Conservation (phyloP, 2,113 vertebrate genomes). For the Brachypodius melanocephalos region DNA sequence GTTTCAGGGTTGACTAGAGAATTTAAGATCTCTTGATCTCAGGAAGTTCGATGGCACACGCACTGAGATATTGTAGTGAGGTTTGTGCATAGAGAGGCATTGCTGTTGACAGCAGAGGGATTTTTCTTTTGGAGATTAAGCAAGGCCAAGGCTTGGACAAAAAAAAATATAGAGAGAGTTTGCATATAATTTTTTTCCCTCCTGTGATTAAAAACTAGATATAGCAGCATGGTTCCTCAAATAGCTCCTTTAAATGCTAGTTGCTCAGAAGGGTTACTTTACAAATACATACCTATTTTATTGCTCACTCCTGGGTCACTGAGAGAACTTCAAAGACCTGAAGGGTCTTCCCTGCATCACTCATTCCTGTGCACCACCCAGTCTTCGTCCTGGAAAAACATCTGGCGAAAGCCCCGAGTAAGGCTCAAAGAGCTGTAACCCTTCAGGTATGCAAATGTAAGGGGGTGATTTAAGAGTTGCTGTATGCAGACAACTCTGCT, state of each 20-base stretch:
- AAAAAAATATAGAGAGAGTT: fast-evolving
- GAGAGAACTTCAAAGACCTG: neutral
- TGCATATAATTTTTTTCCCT: neutral
- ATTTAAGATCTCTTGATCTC: neutral
- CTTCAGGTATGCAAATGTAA: neutral
- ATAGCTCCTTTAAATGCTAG: neutral
- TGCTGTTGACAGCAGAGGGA: neutral
- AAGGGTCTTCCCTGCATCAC: neutral
- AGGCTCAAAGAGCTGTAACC: neutral
- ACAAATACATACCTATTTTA: neutral
- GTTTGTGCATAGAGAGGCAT: neutral
- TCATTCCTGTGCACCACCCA: neutral
- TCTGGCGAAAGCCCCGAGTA: neutral
- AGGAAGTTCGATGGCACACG: neutral
- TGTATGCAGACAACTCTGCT: neutral
- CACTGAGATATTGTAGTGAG: neutral
- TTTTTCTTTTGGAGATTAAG: neutral
- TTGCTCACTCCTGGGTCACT: neutral
- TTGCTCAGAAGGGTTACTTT: neutral
- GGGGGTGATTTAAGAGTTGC: neutral
- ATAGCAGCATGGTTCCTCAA: neutral
- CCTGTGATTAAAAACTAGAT: neutral
- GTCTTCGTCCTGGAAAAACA: neutral
- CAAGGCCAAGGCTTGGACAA: neutral
- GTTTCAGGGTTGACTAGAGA: neutral